These are phyloP conservation scores for Spilogale gracilis DNA, from an alignment of 2,113 vertebrate genomes.

Conservation along the genomic window DNA sequence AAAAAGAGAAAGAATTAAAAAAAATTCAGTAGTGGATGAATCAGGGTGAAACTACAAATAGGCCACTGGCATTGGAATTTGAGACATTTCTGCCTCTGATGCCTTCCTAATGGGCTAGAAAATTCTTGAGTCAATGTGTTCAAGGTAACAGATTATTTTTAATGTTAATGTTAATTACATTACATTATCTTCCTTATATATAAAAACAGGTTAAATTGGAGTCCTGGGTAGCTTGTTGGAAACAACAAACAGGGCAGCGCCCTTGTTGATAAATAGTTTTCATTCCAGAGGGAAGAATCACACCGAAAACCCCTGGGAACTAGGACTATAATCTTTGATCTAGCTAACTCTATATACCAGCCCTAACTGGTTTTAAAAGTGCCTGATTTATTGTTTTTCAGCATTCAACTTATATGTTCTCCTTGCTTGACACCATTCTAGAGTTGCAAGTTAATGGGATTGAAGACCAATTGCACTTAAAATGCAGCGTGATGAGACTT, in stretches of 20 bases:
- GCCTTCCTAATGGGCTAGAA: neutral
- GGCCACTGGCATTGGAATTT: neutral
- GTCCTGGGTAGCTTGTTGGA: neutral
- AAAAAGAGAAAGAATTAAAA: too few relatives aligned
- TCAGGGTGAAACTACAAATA: neutral
- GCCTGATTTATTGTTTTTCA: conserved; percentile 2
- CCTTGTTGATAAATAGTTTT: conserved; percentile 73
- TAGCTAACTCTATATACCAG: conserved; percentile 24
- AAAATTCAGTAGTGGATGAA: neutral
- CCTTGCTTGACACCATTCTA: neutral
- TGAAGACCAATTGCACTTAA: neutral
- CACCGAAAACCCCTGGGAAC: conserved; percentile 43
- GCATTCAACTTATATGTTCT: conserved; percentile 18
- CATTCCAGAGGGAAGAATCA: conserved; percentile 76
- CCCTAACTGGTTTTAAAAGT: conserved; percentile 64
- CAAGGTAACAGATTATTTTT: conserved; percentile 30
- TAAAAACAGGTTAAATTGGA: conserved; percentile 65
- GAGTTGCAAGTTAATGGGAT: neutral
- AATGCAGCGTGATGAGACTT: neutral
- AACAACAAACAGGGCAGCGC: conserved; percentile 63
- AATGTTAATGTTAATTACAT: conserved; percentile 13
- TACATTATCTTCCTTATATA: conserved; percentile 30
- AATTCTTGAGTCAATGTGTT: neutral
- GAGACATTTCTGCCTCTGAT: conserved; percentile 14
- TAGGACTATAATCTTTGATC: conserved; percentile 66